Evolutionary conservation across 2,888 invertebrate genomes (phyloP).

Genomic region (Himalopsyche anomala): DNA sequence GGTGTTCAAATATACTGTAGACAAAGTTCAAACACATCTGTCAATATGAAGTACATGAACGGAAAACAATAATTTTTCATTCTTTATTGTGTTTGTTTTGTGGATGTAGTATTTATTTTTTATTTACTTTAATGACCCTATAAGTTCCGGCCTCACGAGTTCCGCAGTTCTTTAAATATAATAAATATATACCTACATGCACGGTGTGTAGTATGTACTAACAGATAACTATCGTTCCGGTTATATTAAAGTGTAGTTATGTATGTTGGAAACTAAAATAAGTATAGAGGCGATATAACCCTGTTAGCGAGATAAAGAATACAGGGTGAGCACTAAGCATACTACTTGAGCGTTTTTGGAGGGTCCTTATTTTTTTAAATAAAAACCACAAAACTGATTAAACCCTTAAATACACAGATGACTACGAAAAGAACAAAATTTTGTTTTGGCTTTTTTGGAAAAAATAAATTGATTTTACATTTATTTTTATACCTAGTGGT

Average conservation of each 20-base stretch:
- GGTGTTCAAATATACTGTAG: too few relatives aligned
- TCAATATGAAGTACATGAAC: background rate
- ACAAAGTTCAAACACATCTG: background rate
- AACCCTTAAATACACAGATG: too few relatives aligned
- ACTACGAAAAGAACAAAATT: too few relatives aligned
- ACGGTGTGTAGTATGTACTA: background rate
- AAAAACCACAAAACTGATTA: too few relatives aligned
- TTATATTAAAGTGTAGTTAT: slow-evolving; percentile 65
- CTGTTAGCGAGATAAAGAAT: slow-evolving; percentile 65
- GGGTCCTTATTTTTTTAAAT: background rate
- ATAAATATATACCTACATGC: too few relatives aligned
- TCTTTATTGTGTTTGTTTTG: background rate
- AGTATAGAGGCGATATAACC: slow-evolving; percentile 65
- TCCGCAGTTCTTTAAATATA: background rate
- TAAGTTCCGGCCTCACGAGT: slow-evolving; percentile 35
- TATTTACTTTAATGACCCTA: slow-evolving; percentile 37
- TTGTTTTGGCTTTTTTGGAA: too few relatives aligned
- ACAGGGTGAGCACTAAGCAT: slow-evolving; percentile 56
- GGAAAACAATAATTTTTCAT: background rate
- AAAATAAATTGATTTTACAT: too few relatives aligned
- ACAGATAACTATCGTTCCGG: slow-evolving; percentile 63
- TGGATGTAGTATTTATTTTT: slow-evolving; percentile 19
- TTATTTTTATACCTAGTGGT: too few relatives aligned
- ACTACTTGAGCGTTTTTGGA: background rate
- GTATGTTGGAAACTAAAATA: slow-evolving; percentile 62